Conservation (phyloP, 2,797 vertebrate genomes). For the Zalophus californianus region DNA sequence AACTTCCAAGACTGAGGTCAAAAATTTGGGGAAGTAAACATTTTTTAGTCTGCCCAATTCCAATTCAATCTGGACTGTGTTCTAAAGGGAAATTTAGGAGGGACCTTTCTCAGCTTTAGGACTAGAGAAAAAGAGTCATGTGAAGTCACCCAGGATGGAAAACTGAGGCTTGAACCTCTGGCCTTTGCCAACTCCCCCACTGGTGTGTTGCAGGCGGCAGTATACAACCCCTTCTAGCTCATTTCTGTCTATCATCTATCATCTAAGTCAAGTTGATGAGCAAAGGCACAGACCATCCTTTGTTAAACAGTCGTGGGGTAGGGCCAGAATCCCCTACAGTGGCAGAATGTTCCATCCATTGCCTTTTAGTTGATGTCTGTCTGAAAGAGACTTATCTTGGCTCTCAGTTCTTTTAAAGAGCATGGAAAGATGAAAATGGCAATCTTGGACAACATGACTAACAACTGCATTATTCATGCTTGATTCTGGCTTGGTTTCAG, state of each 20-base stretch:
- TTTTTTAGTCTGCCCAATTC: background rate
- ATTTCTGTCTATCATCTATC: background rate
- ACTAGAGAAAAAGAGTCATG: background rate
- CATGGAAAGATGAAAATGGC: constrained; percentile 64
- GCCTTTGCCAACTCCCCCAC: background rate
- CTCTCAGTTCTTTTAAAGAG: constrained; percentile 19
- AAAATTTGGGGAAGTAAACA: background rate
- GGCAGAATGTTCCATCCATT: background rate
- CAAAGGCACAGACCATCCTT: background rate
- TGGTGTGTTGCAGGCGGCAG: background rate
- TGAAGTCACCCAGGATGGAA: background rate
- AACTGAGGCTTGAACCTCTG: background rate
- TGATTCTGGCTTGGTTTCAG: constrained; percentile 69
- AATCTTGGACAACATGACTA: constrained; percentile 48
- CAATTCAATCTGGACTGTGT: background rate
- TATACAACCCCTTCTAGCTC: background rate
- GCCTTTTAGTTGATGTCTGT: constrained; percentile 39
- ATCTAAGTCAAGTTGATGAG: background rate
- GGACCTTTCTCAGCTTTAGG: background rate
- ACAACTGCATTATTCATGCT: constrained; percentile 64
- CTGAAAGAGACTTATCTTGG: background rate
- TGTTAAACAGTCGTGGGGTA: background rate
- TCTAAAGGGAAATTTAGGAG: background rate
- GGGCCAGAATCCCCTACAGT: background rate
- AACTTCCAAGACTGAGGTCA: background rate